Conservation (phyloP, 53 echinoderm and acorn worm genomes). For the Mesocentrotus franciscanus region DNA sequence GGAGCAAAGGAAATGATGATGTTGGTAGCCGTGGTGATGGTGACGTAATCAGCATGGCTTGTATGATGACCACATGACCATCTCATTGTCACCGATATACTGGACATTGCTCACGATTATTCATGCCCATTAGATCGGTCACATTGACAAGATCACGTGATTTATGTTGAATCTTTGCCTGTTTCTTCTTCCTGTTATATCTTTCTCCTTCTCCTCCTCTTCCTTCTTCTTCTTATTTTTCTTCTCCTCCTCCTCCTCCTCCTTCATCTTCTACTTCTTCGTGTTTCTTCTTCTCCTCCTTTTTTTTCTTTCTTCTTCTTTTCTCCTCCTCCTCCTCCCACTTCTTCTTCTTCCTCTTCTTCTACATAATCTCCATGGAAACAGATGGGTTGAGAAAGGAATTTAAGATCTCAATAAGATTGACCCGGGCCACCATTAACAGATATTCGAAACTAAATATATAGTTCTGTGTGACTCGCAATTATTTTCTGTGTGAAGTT, state of each 20-base stretch:
- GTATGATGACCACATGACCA: constrained; percentile 40
- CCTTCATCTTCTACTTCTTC: neutral
- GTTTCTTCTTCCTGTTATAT: neutral
- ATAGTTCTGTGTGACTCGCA: no score
- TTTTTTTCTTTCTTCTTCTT: neutral
- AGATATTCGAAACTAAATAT: no score
- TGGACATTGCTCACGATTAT: constrained; percentile 21
- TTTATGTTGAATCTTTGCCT: neutral
- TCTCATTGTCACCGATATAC: constrained; percentile 64
- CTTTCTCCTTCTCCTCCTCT: neutral
- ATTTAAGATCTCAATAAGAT: no score
- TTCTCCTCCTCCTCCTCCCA: neutral
- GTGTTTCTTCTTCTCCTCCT: neutral
- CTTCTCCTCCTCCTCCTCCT: neutral
- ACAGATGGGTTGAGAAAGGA: no score
- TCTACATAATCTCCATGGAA: neutral
- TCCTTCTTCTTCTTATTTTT: constrained; percentile 7
- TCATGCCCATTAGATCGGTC: constrained; percentile 72
- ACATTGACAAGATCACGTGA: constrained; percentile 68
- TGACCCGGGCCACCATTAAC: no score
- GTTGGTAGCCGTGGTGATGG: constrained; percentile 4
- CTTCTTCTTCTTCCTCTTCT: neutral
- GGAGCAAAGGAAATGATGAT: neutral
- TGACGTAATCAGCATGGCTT: neutral
- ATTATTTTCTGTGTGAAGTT: no score